Evolutionary conservation across 37 sponge, comb jelly and placozoan species (phyloP).

Genomic region (Chondrilla cf. caribensis): DNA sequence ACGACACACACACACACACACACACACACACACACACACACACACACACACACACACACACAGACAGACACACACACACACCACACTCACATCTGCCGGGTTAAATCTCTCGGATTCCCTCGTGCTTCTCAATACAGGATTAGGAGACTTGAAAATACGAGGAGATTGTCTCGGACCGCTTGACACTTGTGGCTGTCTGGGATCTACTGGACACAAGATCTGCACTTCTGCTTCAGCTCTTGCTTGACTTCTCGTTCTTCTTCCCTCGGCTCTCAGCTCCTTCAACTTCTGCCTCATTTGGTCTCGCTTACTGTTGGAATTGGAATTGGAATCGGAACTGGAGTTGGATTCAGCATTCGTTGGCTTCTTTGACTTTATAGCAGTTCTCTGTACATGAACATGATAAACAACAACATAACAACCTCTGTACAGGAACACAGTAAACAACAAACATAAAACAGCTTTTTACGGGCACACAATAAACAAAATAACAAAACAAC

Average conservation of each 20-base stretch:
- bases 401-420: no score
- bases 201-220: not conserved
- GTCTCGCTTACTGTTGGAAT: not conserved
- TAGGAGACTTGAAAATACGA: not conserved
- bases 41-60: constrained; percentile 30
- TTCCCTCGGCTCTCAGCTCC: not conserved
- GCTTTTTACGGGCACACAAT: not conserved
- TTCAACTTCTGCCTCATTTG: not conserved
- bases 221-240: not conserved
- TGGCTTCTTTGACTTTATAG: not conserved
- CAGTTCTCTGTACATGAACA: no score
- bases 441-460: no score
- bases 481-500: not conserved
- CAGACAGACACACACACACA: constrained; percentile 1
- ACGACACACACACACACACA: not conserved
- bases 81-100: not conserved
- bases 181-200: not conserved
- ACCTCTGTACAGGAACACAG: no score
- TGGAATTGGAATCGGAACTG: not conserved
- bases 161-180: not conserved
- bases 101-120: not conserved
- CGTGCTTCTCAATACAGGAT: not conserved
- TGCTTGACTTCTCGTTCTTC: not conserved
- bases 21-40: constrained; percentile 14
- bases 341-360: not conserved